phyloP scores from a whole-genome alignment of 2,113 vertebrate genomes.

The Neogale vison region DNA sequence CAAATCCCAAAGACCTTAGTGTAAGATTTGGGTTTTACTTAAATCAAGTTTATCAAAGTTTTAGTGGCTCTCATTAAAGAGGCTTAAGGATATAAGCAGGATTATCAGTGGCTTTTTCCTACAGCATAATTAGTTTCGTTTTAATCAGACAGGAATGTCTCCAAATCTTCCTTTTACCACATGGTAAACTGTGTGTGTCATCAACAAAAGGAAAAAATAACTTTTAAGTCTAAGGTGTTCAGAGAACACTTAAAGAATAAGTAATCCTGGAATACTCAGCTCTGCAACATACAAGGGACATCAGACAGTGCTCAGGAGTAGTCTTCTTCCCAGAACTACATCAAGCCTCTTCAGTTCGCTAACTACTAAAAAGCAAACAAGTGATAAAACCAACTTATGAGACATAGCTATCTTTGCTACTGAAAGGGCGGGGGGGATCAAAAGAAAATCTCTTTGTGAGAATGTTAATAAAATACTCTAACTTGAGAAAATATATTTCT shows the following conservation, averaged over 20 bases:
- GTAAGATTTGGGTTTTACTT: slow-evolving; percentile 9
- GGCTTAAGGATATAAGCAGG: not conserved
- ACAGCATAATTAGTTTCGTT: not conserved
- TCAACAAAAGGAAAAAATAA: not conserved
- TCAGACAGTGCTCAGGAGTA: not conserved
- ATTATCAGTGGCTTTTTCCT: not conserved
- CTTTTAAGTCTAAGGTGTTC: not conserved
- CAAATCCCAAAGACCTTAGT: not conserved
- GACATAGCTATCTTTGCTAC: not conserved
- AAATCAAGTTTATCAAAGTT: not conserved
- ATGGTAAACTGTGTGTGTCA: not conserved
- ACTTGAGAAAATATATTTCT: not conserved
- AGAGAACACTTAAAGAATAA: not conserved
- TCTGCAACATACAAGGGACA: not conserved
- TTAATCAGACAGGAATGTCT: not conserved
- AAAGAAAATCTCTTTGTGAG: not conserved
- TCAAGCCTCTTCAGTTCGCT: slow-evolving; percentile 15
- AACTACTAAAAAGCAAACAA: not conserved
- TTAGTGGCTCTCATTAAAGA: not conserved
- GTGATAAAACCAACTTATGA: not conserved
- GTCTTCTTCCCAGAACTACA: not conserved
- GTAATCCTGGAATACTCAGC: not conserved
- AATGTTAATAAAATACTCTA: not conserved
- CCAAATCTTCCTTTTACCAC: not conserved
- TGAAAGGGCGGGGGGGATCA: not conserved